A percentile compares a stretch with the other conserved stretches of the same genome.
Evolutionary conservation across 2,888 invertebrate genomes (phyloP).

Genomic region (Conchocele bisecta): DNA sequence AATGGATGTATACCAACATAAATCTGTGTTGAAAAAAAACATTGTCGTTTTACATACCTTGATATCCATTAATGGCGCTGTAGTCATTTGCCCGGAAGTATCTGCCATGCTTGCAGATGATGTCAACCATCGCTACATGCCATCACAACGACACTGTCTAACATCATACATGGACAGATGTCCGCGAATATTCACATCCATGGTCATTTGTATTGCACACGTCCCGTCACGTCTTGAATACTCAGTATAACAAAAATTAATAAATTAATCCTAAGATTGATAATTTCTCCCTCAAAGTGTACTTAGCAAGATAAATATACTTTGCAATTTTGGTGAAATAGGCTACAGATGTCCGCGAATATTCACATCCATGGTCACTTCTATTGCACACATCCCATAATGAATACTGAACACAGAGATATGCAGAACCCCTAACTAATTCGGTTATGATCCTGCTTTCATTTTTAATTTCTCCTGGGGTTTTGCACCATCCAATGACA

Average conservation of each 20-base stretch:
- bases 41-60: conserved; percentile 54
- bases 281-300: too few species aligned
- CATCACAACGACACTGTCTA: neutral
- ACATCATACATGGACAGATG: neutral
- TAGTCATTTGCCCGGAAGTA: conserved; percentile 66
- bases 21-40: neutral
- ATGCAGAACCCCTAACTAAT: too few species aligned
- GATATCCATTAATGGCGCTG: conserved; percentile 59
- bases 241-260: too few species aligned
- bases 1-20: too few species aligned
- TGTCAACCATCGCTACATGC: conserved; percentile 66
- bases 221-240: neutral
- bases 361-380: neutral
- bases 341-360: conserved; percentile 9
- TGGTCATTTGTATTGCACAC: neutral
- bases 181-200: neutral
- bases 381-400: neutral
- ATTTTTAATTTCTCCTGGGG: too few species aligned
- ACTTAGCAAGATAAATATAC: too few species aligned
- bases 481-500: too few species aligned
- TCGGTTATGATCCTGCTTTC: too few species aligned
- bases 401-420: too few species aligned
- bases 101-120: conserved; percentile 72
- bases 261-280: too few species aligned
- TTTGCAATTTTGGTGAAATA: too few species aligned